A percentile compares a stretch with the other conserved stretches of the same genome.
Conservation (phyloP, 2,797 vertebrate species). For the Tokudaia muenninki region DNA sequence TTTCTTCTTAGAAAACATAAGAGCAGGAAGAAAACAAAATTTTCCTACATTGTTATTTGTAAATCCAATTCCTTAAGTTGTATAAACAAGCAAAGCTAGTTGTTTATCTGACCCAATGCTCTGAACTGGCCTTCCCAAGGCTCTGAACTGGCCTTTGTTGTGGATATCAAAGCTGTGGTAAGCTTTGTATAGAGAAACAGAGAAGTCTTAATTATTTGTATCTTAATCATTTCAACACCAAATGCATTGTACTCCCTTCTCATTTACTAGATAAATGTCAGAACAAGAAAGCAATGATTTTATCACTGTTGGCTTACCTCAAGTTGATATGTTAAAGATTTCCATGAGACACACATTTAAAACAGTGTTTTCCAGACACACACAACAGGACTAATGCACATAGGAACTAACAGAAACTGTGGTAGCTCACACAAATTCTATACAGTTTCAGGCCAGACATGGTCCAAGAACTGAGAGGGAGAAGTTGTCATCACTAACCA, state of each 20-base stretch:
- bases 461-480: background rate
- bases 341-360: background rate
- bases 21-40: slow-evolving; percentile 18
- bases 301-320: background rate
- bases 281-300: background rate
- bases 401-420: background rate
- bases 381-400: no score
- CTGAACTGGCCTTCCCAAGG: background rate
- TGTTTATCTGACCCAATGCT: background rate
- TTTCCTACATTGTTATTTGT: slow-evolving; percentile 30
- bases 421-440: background rate
- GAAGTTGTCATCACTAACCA: background rate
- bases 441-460: background rate
- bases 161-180: background rate
- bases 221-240: slow-evolving; percentile 14
- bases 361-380: background rate
- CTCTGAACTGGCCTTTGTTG: background rate
- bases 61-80: background rate
- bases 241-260: background rate
- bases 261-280: background rate
- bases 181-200: background rate
- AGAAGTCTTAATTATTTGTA: background rate
- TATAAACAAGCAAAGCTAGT: background rate
- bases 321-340: background rate
- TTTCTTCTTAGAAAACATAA: slow-evolving; percentile 40